Conservation (phyloP, 1,140 invertebrate species). For the Aphelenchoides fujianensis region DNA sequence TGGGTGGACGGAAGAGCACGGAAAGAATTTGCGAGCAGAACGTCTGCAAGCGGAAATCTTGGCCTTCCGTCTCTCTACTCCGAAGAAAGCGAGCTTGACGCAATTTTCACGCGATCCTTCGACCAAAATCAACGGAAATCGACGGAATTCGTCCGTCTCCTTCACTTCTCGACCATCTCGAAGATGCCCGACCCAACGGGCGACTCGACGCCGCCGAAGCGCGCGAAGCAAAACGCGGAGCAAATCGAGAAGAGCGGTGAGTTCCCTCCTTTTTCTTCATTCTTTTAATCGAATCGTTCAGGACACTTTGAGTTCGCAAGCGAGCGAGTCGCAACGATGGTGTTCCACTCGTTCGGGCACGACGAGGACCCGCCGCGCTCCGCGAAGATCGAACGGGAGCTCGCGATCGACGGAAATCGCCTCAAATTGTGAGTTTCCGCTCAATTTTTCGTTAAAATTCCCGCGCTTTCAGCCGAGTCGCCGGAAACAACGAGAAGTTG, state of each 20-base stretch:
- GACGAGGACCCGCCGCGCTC: neutral
- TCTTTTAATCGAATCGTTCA: neutral
- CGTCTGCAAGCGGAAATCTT: too few relatives aligned
- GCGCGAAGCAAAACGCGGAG: neutral
- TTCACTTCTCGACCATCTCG: neutral
- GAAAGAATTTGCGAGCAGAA: too few relatives aligned
- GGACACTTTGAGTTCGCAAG: constrained; percentile 7
- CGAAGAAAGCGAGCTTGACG: too few relatives aligned
- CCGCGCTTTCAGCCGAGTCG: neutral
- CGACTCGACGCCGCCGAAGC: neutral
- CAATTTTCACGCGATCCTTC: too few relatives aligned
- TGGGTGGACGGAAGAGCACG: too few relatives aligned
- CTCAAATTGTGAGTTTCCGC: constrained; percentile 3
- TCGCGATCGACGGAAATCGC: neutral
- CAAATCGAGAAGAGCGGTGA: neutral
- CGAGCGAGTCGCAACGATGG: neutral
- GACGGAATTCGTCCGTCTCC: neutral
- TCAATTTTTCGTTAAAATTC: neutral
- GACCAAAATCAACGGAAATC: too few relatives aligned
- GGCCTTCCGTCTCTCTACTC: too few relatives aligned
- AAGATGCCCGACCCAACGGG: neutral
- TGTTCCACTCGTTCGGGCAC: constrained; percentile 1
- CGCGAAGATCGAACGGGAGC: neutral
- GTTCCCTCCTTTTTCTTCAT: neutral
- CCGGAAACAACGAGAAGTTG: neutral